Conservation (phyloP, 2,113 vertebrate species). For the Nothocercus nigrocapillus region DNA sequence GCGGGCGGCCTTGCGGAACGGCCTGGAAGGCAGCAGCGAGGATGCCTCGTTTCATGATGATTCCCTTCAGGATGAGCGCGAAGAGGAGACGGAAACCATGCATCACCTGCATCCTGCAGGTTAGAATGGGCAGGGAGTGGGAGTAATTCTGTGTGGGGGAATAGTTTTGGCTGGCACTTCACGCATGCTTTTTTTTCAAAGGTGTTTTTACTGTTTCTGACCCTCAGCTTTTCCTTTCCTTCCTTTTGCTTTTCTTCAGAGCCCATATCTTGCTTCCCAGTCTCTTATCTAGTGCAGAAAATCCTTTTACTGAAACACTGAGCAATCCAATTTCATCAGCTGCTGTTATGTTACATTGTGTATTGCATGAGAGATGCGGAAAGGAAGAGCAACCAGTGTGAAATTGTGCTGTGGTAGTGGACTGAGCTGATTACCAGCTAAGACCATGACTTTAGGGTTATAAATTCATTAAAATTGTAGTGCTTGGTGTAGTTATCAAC, state of each 20-base stretch:
- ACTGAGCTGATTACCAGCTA: accelerated
- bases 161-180: accelerated
- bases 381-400: not conserved
- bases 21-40: constrained; percentile 89
- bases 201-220: not conserved
- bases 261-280: not conserved
- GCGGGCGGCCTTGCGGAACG: constrained; percentile 79
- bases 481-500: not conserved
- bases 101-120: constrained; percentile 88
- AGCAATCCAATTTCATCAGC: not conserved
- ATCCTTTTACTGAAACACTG: not conserved
- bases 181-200: accelerated
- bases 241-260: not conserved
- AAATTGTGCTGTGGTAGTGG: not conserved
- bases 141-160: accelerated
- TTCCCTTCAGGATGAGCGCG: constrained; percentile 88
- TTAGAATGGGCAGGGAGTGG: not conserved
- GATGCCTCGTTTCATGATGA: constrained; percentile 90
- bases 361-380: not conserved
- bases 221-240: not conserved
- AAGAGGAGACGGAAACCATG: constrained; percentile 77
- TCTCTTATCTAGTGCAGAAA: not conserved
- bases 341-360: accelerated
- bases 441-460: not conserved
- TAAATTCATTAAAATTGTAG: no score